These are phyloP conservation scores for Fragariocoptes setiger DNA, from an alignment of 1,140 invertebrate genomes.

Conservation along the genomic window DNA sequence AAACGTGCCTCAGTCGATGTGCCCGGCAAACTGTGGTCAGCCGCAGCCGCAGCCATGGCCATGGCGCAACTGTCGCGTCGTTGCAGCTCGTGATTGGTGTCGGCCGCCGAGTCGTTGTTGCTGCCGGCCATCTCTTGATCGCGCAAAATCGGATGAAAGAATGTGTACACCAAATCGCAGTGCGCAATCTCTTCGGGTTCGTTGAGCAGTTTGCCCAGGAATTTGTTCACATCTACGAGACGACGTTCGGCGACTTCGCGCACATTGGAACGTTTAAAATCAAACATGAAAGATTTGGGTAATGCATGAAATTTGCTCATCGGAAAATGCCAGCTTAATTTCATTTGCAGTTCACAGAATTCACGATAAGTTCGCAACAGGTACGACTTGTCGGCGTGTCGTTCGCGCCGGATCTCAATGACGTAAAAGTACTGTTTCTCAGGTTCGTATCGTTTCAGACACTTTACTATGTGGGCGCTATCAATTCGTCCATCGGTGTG, in stretches of 20 bases:
- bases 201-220: constrained; percentile 48
- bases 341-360: constrained; percentile 80
- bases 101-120: not conserved
- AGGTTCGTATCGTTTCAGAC: constrained; percentile 76
- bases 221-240: constrained; percentile 47
- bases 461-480: constrained; percentile 50
- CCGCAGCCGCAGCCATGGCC: constrained; percentile 2
- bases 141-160: constrained; percentile 73
- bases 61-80: too few relatives aligned
- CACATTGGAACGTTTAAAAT: constrained; percentile 48
- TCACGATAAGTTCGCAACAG: constrained; percentile 78
- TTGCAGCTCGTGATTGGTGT: too few relatives aligned
- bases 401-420: constrained; percentile 46
- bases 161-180: constrained; percentile 82
- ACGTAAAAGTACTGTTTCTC: constrained; percentile 96
- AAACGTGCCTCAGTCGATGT: constrained; percentile 2
- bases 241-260: constrained; percentile 71
- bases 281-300: constrained; percentile 24
- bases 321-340: constrained; percentile 65
- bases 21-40: not conserved
- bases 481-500: constrained; percentile 56
- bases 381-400: constrained; percentile 45
- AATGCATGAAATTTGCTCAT: constrained; percentile 39
- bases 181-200: constrained; percentile 72
- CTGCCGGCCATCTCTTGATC: constrained; percentile 20